Conservation (phyloP, 2,797 vertebrate species). For the Pangasius macronema region DNA sequence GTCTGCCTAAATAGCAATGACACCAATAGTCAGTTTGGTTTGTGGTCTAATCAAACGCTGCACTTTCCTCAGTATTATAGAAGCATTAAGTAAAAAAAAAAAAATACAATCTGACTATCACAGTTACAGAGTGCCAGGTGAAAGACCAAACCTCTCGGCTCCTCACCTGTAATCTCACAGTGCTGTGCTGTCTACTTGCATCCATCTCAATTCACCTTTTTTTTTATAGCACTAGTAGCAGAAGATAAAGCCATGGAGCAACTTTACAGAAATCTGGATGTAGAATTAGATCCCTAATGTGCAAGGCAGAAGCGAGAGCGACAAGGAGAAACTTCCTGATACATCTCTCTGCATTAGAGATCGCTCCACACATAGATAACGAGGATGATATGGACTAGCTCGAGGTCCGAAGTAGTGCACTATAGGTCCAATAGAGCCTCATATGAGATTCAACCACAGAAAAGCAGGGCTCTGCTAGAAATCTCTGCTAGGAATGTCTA, state of each 20-base stretch:
- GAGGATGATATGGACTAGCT: neutral
- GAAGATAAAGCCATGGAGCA: neutral
- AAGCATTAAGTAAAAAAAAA: neutral
- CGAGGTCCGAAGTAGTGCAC: neutral
- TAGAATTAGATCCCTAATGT: neutral
- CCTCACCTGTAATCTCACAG: neutral
- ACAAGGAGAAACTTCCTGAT: neutral
- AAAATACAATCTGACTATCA: neutral
- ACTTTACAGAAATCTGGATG: neutral
- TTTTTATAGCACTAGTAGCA: neutral
- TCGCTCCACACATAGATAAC: neutral
- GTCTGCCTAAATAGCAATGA: neutral
- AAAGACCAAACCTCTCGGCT: neutral
- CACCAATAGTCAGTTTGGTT: neutral
- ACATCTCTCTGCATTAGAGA: neutral
- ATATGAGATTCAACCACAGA: neutral
- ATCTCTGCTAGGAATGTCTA: neutral
- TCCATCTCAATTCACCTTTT: neutral
- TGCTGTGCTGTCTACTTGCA: neutral
- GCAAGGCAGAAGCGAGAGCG: neutral
- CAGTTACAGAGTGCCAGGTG: neutral
- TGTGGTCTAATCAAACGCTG: neutral
- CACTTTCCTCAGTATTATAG: neutral
- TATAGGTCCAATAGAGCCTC: neutral
- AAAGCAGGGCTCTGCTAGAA: too few relatives aligned